phyloP scores from a whole-genome alignment of 2,888 invertebrate species.

The Slavum lentiscoides region DNA sequence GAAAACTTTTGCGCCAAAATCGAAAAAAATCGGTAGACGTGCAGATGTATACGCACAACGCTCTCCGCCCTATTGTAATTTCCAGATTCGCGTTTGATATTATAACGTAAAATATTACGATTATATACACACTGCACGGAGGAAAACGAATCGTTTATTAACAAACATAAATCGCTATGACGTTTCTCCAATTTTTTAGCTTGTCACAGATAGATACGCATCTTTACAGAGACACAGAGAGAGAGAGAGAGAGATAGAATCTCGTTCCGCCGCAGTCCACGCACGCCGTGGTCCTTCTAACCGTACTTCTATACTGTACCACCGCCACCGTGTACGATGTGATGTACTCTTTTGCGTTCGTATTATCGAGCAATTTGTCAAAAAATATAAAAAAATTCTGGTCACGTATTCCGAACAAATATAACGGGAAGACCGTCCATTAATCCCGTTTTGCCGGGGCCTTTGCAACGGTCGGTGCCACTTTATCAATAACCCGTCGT shows the following conservation, averaged over 20 bases:
- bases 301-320: neutral
- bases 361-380: slow-evolving; percentile 1
- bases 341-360: neutral
- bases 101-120: neutral
- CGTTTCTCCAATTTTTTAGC: slow-evolving; percentile 28
- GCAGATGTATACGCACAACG: too few relatives aligned
- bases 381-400: slow-evolving; percentile 14
- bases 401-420: slow-evolving; percentile 28
- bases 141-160: slow-evolving; percentile 11
- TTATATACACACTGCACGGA: neutral
- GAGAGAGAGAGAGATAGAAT: neutral
- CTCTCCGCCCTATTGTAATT: too few relatives aligned
- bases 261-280: neutral
- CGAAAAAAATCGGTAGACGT: too few relatives aligned
- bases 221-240: neutral
- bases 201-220: slow-evolving; percentile 17
- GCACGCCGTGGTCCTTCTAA: neutral
- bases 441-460: neutral
- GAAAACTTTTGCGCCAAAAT: too few relatives aligned
- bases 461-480: neutral
- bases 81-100: too few relatives aligned
- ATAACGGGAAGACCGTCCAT: neutral
- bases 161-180: slow-evolving; percentile 24
- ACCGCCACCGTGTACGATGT: neutral
- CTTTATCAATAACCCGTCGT: slow-evolving; percentile 1